Evolutionary conservation across 2,113 vertebrate genomes (phyloP).

Genomic region (Cathartes aura): DNA sequence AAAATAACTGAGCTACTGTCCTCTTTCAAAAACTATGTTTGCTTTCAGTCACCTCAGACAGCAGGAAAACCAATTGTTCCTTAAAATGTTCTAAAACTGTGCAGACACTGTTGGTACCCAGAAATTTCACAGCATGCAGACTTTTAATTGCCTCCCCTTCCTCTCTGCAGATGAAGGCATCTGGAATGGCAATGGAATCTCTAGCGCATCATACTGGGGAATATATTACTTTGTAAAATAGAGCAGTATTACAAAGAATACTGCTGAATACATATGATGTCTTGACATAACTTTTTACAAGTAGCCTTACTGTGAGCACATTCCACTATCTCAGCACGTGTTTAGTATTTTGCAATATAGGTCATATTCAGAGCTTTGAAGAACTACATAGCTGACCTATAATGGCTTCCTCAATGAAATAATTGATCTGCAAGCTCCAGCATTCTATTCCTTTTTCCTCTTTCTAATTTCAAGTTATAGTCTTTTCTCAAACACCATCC

Average conservation of each 20-base stretch:
- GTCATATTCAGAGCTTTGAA: neutral
- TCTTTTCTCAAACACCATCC: neutral
- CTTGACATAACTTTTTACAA: neutral
- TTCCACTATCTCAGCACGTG: neutral
- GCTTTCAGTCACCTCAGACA: neutral
- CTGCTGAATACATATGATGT: neutral
- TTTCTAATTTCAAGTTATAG: neutral
- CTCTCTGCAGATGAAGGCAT: neutral
- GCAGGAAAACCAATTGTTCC: neutral
- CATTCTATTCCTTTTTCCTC: neutral
- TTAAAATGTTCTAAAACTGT: neutral
- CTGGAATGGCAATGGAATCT: neutral
- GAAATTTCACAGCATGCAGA: slow-evolving; percentile 23
- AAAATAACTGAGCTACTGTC: neutral
- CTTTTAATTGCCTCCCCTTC: slow-evolving; percentile 20
- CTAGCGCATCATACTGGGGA: neutral
- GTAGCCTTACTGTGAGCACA: neutral
- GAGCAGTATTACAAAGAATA: neutral
- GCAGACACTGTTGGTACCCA: neutral
- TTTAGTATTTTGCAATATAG: neutral
- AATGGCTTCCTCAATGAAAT: neutral
- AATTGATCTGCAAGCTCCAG: neutral
- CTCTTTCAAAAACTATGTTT: neutral
- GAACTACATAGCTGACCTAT: neutral
- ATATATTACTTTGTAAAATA: neutral